phyloP scores from a whole-genome alignment of 2,113 vertebrate genomes.

The Rhabdomys dilectus region DNA sequence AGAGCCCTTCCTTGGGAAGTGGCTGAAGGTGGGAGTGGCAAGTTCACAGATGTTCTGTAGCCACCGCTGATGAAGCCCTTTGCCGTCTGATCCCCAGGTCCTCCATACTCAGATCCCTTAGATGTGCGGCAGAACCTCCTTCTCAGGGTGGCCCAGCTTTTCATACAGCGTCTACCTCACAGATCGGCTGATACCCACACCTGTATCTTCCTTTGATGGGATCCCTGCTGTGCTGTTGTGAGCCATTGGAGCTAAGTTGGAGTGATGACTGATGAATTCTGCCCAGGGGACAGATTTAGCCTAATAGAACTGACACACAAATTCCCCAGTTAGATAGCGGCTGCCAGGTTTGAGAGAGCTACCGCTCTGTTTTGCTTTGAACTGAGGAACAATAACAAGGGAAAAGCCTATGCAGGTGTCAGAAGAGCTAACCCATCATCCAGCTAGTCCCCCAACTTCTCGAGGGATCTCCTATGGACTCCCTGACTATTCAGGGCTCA shows the following conservation, averaged over 20 bases:
- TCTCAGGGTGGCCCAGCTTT: background rate
- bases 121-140: background rate
- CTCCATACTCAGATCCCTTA: background rate
- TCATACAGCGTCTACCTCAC: too few species aligned
- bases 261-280: background rate
- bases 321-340: background rate
- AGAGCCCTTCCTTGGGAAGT: background rate
- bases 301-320: background rate
- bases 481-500: background rate
- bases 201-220: too few species aligned
- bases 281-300: background rate
- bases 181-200: too few species aligned
- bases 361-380: background rate
- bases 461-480: background rate
- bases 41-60: background rate
- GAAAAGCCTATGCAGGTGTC: background rate
- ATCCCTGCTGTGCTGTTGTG: too few species aligned
- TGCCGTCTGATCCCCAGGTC: background rate
- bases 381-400: background rate
- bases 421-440: background rate
- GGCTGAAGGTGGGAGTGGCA: rapidly evolving
- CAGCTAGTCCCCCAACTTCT: background rate
- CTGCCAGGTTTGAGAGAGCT: background rate
- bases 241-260: background rate
- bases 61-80: background rate